Evolutionary conservation across 2,888 invertebrate species (phyloP).

Genomic region (Ischnus inquisitorius): DNA sequence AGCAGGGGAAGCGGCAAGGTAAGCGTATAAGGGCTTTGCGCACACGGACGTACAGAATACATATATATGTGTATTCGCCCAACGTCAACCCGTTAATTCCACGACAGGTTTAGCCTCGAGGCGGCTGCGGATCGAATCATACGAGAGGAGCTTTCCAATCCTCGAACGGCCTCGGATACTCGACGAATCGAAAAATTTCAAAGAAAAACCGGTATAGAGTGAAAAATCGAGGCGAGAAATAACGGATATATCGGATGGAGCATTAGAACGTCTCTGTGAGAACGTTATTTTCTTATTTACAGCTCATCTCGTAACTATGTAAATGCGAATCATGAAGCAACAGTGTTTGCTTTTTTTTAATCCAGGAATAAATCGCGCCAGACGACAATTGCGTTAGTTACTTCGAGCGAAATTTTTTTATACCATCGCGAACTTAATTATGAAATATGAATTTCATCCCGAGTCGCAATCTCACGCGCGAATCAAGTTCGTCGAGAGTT

Average conservation of each 20-base stretch:
- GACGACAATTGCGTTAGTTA: not conserved
- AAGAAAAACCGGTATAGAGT: not conserved
- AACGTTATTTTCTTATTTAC: not conserved
- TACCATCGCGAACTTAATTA: no score
- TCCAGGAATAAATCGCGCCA: not conserved
- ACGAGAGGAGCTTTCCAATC: not conserved
- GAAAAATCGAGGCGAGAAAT: not conserved
- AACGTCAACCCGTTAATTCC: slow-evolving; percentile 15
- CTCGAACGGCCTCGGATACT: not conserved
- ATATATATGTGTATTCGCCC: not conserved
- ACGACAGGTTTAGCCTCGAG: not conserved
- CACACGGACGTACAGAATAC: no score
- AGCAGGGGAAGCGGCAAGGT: slow-evolving; percentile 2
- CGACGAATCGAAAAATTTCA: not conserved
- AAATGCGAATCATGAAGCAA: not conserved
- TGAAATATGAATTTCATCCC: no score
- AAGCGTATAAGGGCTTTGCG: slow-evolving; percentile 6
- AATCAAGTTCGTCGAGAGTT: no score
- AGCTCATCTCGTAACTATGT: not conserved
- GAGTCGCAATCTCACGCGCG: no score
- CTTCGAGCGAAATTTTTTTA: not conserved
- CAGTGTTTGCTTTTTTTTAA: not conserved
- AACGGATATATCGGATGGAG: not conserved
- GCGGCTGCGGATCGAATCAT: not conserved
- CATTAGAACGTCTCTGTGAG: not conserved